phyloP scores from a whole-genome alignment of 1,140 invertebrate genomes.

The Drosophila orena region DNA sequence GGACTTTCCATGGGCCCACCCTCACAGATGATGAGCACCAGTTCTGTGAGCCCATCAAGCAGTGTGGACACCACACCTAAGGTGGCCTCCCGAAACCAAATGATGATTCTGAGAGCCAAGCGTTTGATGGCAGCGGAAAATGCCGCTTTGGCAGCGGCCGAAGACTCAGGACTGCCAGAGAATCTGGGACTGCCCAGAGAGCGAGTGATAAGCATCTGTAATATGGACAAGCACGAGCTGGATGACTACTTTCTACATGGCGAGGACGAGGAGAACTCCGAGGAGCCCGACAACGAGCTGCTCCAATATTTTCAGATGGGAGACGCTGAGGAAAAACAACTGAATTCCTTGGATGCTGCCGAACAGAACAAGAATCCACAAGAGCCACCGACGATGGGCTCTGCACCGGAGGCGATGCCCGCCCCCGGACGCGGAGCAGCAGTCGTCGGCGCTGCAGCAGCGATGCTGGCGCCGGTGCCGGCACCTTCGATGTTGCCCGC shows the following conservation, averaged over 20 bases:
- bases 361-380: conserved; percentile 81
- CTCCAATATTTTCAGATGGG: conserved; percentile 91
- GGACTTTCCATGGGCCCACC: conserved; percentile 74
- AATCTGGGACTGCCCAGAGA: conserved; percentile 85
- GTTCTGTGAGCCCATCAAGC: conserved; percentile 73
- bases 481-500: conserved; percentile 26
- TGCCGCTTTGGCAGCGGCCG: conserved; percentile 60
- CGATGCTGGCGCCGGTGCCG: conserved; percentile 45
- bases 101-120: conserved; percentile 68
- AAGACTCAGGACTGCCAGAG: conserved; percentile 69
- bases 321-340: conserved; percentile 85
- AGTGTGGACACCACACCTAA: conserved; percentile 67
- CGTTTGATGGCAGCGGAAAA: conserved; percentile 56
- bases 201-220: conserved; percentile 89
- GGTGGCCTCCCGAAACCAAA: conserved; percentile 68
- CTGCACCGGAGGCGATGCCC: conserved; percentile 43
- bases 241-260: conserved; percentile 89
- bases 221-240: conserved; percentile 91
- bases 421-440: conserved; percentile 43
- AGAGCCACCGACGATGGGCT: conserved; percentile 45
- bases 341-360: conserved; percentile 84
- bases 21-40: conserved; percentile 62
- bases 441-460: conserved; percentile 36
- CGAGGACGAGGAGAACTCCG: conserved; percentile 89
- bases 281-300: conserved; percentile 92